These are phyloP conservation scores for Lordiphosa andalusiaca DNA, from an alignment of 2,888 invertebrate genomes.

Conservation along the genomic window DNA sequence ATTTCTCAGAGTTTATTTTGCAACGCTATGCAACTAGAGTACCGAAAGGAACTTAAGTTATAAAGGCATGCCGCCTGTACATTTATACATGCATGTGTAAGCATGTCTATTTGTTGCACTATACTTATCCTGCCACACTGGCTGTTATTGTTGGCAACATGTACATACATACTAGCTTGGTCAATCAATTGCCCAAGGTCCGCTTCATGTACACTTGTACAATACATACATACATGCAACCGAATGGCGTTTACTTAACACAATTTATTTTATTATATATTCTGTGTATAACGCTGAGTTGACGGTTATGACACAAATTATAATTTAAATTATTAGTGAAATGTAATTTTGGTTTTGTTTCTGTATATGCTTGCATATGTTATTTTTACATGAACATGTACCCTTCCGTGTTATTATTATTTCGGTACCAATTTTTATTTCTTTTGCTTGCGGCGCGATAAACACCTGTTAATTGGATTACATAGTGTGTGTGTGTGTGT, in stretches of 20 bases:
- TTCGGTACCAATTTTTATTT: constrained; percentile 63
- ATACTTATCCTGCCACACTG: constrained; percentile 1
- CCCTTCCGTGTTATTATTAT: constrained; percentile 30
- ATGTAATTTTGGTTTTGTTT: constrained; percentile 43
- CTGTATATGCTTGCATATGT: constrained; percentile 34
- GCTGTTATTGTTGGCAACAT: no score
- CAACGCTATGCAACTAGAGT: constrained; percentile 1
- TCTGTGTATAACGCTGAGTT: constrained; percentile 40
- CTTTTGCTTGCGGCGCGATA: constrained; percentile 37
- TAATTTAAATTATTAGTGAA: constrained; percentile 52
- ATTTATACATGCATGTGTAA: background rate
- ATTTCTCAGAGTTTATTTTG: no score
- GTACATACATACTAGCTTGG: constrained; percentile 8
- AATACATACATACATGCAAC: constrained; percentile 31
- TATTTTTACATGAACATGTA: constrained; percentile 61
- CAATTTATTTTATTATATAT: constrained; percentile 43
- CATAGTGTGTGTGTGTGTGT: constrained; percentile 14
- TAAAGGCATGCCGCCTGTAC: constrained; percentile 3
- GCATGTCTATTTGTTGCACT: background rate
- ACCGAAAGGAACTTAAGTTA: constrained; percentile 1
- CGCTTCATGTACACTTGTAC: no score
- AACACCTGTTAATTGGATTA: constrained; percentile 57
- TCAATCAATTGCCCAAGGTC: constrained; percentile 6
- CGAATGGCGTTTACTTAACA: constrained; percentile 41
- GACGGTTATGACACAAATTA: constrained; percentile 47